Base-by-base conservation (phyloP, 2,888 invertebrate species). In the Eupeodes luniger region DNA sequence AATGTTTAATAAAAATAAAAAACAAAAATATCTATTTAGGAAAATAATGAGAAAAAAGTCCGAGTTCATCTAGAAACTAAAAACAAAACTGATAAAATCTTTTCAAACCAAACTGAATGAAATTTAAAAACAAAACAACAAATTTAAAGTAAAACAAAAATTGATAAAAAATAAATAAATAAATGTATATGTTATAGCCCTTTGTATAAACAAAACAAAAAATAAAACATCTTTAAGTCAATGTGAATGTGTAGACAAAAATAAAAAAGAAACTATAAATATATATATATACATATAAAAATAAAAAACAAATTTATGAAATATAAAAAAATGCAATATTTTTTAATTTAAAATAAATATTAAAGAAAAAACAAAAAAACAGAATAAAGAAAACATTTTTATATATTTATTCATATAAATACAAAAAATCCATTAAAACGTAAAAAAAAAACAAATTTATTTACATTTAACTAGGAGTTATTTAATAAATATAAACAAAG, bases 291-390 rank as follows among this genome's bases (percentile, higher is more conserved):
- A 34, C 4, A 67, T 69, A 81, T 84, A 92, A 75, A 90, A 85
- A 76, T 57, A 76, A 89, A 83, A 67, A 81, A 84, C 67, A 83
- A 80, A 84, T 92, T 92, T 91, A 92, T 91, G 92, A 92, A 92
- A 92, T 92, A 92, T 91, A 81, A 85, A 80, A 66, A 89, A 89
- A 85, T 90, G 87, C 90, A 90, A 90, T 90, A 89, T 90, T 89
- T 90, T 86, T 89, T 90, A 89, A 89, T 89, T 82, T 86, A 69
- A 80, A 85, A 91, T 90, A 84, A 69, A 53, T 83, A 89, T 75
- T 81, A 89, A 90, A 90, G 34, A 85, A 90, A 91, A 91, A 87
- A 87, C 88, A 86, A 90, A 9, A 59, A 59, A 66, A 75, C 49
- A 76, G 80, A 84, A 67, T 57, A 76, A 47, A 85, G 80, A 70